Base-by-base conservation (phyloP, 2,113 vertebrate species). In the Tylochromis polylepis region DNA sequence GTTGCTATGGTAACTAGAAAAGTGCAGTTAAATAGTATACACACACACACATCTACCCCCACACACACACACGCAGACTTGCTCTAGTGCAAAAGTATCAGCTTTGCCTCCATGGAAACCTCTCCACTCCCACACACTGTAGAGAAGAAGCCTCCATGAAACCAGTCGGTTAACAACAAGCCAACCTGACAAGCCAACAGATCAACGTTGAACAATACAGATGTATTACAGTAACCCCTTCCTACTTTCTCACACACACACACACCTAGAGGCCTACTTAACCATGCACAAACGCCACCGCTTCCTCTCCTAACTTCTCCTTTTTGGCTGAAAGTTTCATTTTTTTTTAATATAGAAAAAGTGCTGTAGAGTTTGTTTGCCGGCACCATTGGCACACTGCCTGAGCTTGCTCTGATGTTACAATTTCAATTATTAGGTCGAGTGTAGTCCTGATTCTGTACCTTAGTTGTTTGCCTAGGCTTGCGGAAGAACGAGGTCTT, bases 401-500 rank as follows among this genome's bases (percentile, higher is more conserved):
- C 27, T 6, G 56, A 38, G 15, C 31, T 9, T 24, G 15, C 58
- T 15, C 29, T 12, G 41, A 65, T 18, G 20, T 29, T 9, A 77
- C 8, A 62, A 43, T 58, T 49, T 57, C 16, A 58, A 38, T 79
- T 56, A 15, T 70, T 29, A 65, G 9, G 34, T 46, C 8, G 79
- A 79, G 36, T 5, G 22, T 29, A 8, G 16, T 11, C 10, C n/a
- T 5, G 29, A 12, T 51, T 83, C 53, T 72, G 59, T 98, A 99
- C 98, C 98, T 98, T 98, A 4, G 92, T 70, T 11, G 95, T 67
- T 2, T 88, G 92, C 88, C 95, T 97, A 93, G 94, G 11, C 67
- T 90, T 97, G 90, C 94, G 96, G 95, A 99, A 99, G 86, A 99
- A 98, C 29, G 98, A 97, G 93, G 97, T 98, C 96, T 98, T 99